These are phyloP conservation scores for Sturnira hondurensis DNA, from an alignment of 2,113 vertebrate genomes.

Conservation along the genomic window DNA sequence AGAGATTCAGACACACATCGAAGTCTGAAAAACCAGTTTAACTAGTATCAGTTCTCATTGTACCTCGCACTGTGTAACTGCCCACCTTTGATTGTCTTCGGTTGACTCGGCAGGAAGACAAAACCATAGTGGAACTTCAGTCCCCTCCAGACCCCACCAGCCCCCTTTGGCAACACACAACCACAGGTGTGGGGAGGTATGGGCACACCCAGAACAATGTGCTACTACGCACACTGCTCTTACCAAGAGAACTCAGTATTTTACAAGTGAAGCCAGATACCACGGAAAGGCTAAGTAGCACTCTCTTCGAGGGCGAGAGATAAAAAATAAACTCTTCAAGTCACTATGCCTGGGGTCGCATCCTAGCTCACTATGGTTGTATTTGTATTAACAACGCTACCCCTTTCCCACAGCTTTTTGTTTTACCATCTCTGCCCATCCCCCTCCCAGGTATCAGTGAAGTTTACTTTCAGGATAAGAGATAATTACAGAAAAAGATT, in stretches of 20 bases:
- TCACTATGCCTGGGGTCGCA: background rate
- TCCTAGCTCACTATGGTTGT: background rate
- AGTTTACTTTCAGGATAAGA: background rate
- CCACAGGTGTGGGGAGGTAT: too few relatives aligned
- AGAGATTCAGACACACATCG: background rate
- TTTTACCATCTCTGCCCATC: background rate
- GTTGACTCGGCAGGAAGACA: background rate
- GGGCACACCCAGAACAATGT: background rate
- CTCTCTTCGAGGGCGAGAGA: background rate
- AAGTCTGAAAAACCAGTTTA: background rate
- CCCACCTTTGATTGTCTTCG: background rate
- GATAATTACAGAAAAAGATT: background rate
- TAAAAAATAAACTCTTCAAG: background rate
- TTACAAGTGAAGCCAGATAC: background rate
- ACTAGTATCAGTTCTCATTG: background rate
- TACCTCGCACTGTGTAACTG: background rate
- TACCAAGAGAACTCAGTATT: background rate
- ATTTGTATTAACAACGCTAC: background rate
- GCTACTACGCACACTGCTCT: background rate
- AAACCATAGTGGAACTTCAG: background rate
- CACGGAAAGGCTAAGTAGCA: background rate
- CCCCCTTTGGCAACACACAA: too few relatives aligned
- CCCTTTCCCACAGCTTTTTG: background rate
- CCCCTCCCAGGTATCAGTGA: background rate
- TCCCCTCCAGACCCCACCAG: too few relatives aligned